phyloP scores from a whole-genome alignment of 2,113 vertebrate genomes.

The Chaetura pelagica region DNA sequence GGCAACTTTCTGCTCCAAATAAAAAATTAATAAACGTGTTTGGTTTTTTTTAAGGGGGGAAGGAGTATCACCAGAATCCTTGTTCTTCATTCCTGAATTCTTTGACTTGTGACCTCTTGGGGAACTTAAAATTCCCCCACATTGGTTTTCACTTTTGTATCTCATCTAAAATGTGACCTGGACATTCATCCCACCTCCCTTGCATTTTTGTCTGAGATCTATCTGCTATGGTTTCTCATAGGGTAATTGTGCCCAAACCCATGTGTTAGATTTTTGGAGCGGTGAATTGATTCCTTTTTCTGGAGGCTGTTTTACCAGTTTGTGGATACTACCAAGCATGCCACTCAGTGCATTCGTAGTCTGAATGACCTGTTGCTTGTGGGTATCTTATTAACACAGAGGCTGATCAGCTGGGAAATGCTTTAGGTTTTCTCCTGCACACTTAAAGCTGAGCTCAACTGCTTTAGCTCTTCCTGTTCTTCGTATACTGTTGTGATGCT shows the following conservation, averaged over 20 bases:
- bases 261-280: not conserved
- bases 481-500: not conserved
- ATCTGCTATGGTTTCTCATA: not conserved
- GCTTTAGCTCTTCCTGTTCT: not conserved
- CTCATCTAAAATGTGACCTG: no score
- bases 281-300: not conserved
- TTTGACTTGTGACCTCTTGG: not conserved
- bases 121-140: not conserved
- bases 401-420: not conserved
- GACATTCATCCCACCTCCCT: not conserved
- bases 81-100: accelerated
- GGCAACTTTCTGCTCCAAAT: not conserved
- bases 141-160: not conserved
- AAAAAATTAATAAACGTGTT: not conserved
- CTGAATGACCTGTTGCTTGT: not conserved
- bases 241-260: not conserved
- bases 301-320: not conserved
- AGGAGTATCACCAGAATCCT: not conserved
- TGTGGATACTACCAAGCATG: no score
- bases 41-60: no score
- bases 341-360: no score
- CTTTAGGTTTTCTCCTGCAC: not conserved
- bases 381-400: not conserved
- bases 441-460: not conserved
- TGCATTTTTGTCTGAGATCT: not conserved